Conservation (phyloP, 2,888 invertebrate species). For the Gibbula magus region DNA sequence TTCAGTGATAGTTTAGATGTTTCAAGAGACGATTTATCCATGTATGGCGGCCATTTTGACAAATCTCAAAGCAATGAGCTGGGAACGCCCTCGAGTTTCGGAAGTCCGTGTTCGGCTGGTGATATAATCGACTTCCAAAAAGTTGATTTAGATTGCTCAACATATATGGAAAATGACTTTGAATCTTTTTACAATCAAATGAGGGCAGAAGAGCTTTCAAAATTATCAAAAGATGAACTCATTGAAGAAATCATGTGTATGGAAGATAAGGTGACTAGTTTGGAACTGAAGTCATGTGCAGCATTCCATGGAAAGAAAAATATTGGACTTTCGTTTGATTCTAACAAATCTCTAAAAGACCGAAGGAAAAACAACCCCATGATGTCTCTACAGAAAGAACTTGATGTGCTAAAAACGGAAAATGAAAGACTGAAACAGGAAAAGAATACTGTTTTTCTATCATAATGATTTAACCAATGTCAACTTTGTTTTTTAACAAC, state of each 20-base stretch:
- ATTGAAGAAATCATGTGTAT: constrained; percentile 33
- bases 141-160: constrained; percentile 22
- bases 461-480: neutral
- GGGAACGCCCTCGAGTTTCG: too few relatives aligned
- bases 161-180: constrained; percentile 45
- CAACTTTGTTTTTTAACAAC: neutral
- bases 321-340: too few relatives aligned
- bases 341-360: too few relatives aligned
- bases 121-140: neutral
- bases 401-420: constrained; percentile 32
- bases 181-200: constrained; percentile 33
- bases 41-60: too few relatives aligned
- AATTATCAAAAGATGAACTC: constrained; percentile 39
- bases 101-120: neutral
- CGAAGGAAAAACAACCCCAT: neutral
- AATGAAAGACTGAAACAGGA: constrained; percentile 42
- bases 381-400: constrained; percentile 23
- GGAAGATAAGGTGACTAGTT: constrained; percentile 30
- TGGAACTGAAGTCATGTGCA: constrained; percentile 5
- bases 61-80: too few relatives aligned
- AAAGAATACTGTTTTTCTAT: constrained; percentile 34
- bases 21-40: too few relatives aligned
- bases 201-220: constrained; percentile 36
- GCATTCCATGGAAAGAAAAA: too few relatives aligned
- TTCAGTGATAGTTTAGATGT: neutral